Evolutionary conservation across 2,888 invertebrate genomes (phyloP).

Genomic region (Rotaria macrura): DNA sequence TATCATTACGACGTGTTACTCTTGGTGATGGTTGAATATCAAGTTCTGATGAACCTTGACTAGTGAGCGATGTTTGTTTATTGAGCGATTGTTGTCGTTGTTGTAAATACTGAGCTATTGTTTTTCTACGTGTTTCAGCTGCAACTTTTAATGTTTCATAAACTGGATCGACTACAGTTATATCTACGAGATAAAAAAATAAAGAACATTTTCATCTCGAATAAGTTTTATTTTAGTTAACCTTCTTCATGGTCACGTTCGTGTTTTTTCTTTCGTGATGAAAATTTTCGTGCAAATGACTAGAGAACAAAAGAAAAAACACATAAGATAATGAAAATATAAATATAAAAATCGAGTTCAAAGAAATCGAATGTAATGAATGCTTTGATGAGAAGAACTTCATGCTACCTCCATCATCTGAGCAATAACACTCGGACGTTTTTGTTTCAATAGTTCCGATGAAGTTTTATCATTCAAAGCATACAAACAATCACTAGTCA

Average conservation of each 20-base stretch:
- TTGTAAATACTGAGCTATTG: neutral
- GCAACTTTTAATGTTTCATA: constrained; percentile 1
- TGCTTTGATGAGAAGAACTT: too few relatives aligned
- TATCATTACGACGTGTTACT: neutral
- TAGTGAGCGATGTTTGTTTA: constrained; percentile 4
- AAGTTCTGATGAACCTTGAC: neutral
- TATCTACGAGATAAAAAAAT: neutral
- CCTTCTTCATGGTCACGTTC: neutral
- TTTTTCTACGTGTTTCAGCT: constrained; percentile 4
- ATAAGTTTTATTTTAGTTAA: too few relatives aligned
- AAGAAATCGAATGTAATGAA: too few relatives aligned
- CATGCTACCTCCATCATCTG: neutral
- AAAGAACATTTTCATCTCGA: too few relatives aligned
- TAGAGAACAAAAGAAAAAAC: too few relatives aligned
- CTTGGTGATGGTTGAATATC: neutral
- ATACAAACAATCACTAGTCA: neutral
- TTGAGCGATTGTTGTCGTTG: constrained; percentile 1
- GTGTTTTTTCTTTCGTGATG: neutral
- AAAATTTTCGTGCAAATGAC: neutral
- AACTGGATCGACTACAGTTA: neutral
- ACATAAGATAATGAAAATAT: neutral
- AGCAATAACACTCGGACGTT: neutral
- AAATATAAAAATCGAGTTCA: too few relatives aligned
- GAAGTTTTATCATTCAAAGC: neutral
- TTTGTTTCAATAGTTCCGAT: neutral